Base-by-base conservation (phyloP, 2,113 vertebrate species). In the Solea solea region DNA sequence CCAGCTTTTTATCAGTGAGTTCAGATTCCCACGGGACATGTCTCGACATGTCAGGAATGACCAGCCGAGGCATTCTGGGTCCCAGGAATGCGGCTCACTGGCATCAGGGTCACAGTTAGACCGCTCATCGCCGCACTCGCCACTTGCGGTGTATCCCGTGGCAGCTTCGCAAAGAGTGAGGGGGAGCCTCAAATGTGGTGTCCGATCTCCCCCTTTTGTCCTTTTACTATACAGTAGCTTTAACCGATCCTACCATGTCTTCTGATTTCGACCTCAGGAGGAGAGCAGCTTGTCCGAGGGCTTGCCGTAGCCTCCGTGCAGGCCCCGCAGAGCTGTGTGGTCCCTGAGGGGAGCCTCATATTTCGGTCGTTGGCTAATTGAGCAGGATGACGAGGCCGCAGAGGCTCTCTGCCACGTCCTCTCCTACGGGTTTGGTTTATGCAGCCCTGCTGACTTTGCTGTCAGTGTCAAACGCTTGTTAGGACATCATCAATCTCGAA, bases 401-500 rank as follows among this genome's bases (percentile, higher is more conserved):
- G 80, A 86, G 78, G 83, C 81, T 86, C 83, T 86, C 70, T 8
- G 75, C 74, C 80, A 80, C 55, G 71, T 78, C 73, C 73, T 83
- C 87, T 88, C 91, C 90, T 85, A 83, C 59, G 65, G 86, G 80
- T 84, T 84, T 76, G 82, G 92, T 93, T 93, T 93, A 90, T 92
- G 82, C 89, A 90, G 88, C 86, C 92, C 90, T 92, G 91, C 93
- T 92, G 93, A 93, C 93, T 92, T 85, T 55, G 91, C 93, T 92
- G 92, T 93, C 91, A 92, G 86, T 94, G 93, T 94, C 93, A 92
- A 88, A 92, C 83, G 92, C 93, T 94, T 92, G 93, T 94, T 94
- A 94, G 92, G 86, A 70, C 82, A 66, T 63, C 93, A 91, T 94
- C 88, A 92, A 94, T 94, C 93, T 92, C 72, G 3, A 51, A 71